Base-by-base conservation (phyloP, 2,797 vertebrate species). In the Etheostoma perlongum region DNA sequence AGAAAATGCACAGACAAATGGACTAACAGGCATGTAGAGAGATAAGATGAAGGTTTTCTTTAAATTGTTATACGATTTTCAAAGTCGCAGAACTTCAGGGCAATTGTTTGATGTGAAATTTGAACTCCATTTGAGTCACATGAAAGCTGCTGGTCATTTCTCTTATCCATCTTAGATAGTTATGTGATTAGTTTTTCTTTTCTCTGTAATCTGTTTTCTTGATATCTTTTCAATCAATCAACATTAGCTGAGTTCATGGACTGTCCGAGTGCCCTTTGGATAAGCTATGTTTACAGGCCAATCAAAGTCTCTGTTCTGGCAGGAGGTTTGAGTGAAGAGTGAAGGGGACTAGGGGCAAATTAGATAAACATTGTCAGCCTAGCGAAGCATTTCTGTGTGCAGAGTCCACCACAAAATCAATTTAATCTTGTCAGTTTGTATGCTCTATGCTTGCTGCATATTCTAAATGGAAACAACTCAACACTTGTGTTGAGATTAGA, bases 371-470 rank as follows among this genome's bases (percentile, higher is more conserved):
- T 25, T 78, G 82, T 76, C 48, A 86, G 79, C 36, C 52, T 72
- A 77, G 57, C 76, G n/a, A 79, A 82, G 69, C 72, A 63, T 44
- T 88, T 84, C 58, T 82, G 72, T 57, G 87, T 55, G 7, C 88
- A 92, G 67, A 91, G 90, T 92, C 86, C 92, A 90, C 40, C 59
- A 19, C 74, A 67, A 70, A 83, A 89, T 87, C 79, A 59, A 88
- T 89, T 23, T 16, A n/a, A 67, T 77, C 33, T 42, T 12, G 15
- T 74, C 58, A 53, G 55, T 19, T 13, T 30, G 36, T 21, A 7
- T 8, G 47, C 30, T 68, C 59, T 54, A 33, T 52, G 33, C 36
- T 25, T 25, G 5, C n/a, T 48, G 44, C 33, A 51, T 65, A 48
- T 65, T 76, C 67, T 25, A 7, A 67, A 64, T 52, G 33, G 69